Conservation (phyloP, 2,888 invertebrate genomes). For the Melangyna quadrimaculata region DNA sequence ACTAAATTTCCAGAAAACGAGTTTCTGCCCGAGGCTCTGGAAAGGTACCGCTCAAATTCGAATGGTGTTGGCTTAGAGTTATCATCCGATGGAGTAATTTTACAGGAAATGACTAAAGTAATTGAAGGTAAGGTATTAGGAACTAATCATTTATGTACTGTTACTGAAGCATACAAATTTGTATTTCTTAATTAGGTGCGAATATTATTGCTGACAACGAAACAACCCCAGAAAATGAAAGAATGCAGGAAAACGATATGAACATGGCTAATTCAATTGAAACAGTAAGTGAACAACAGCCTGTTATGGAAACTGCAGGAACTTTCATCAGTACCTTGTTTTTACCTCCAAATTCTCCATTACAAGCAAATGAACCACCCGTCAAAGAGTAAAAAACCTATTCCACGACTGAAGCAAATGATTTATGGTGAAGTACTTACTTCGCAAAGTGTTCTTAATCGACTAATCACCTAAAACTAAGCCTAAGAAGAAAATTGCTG, state of each 20-base stretch:
- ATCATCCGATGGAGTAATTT: background rate
- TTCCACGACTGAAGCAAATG: constrained; percentile 21
- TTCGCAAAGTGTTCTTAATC: too few relatives aligned
- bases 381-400: constrained; percentile 17
- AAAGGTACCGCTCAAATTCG: too few relatives aligned
- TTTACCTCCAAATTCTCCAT: constrained; percentile 12
- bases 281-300: too few relatives aligned
- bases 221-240: background rate
- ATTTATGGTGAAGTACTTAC: constrained; percentile 20
- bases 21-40: too few relatives aligned
- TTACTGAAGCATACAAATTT: constrained; percentile 5
- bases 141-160: background rate
- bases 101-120: background rate
- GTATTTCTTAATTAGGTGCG: background rate
- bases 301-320: constrained; percentile 10
- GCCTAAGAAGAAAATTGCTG: background rate
- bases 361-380: constrained; percentile 11
- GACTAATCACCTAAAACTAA: background rate
- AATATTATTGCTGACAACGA: background rate
- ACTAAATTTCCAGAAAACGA: too few relatives aligned
- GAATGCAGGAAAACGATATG: constrained; percentile 1
- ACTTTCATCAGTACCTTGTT: constrained; percentile 16
- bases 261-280: background rate
- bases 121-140: background rate
- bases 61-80: too few relatives aligned